These are phyloP conservation scores for Amniataba percoides DNA, from an alignment of 2,797 vertebrate species.

Conservation along the genomic window DNA sequence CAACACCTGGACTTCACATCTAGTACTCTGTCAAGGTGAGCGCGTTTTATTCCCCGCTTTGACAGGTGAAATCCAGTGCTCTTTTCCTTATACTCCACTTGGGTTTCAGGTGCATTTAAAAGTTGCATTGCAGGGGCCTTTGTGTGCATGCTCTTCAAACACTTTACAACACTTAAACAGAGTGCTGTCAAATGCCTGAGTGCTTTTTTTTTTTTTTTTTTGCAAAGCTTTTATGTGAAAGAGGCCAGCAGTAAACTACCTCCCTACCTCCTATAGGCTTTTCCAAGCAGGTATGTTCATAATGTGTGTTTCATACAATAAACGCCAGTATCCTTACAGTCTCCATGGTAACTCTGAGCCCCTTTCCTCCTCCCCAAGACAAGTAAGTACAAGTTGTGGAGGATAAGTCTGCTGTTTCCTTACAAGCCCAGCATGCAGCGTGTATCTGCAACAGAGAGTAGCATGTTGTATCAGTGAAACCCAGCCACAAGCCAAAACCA, in stretches of 20 bases:
- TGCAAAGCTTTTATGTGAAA: conserved; percentile 17
- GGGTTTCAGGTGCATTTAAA: neutral
- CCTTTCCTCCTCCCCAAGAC: conserved; percentile 24
- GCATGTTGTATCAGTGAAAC: neutral
- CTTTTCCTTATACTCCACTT: neutral
- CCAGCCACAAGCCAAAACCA: conserved; percentile 9
- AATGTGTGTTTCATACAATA: conserved; percentile 16
- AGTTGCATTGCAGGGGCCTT: neutral
- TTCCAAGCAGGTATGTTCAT: neutral
- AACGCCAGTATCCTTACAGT: conserved; percentile 52
- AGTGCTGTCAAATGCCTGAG: neutral
- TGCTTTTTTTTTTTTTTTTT: neutral
- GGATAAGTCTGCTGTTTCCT: neutral
- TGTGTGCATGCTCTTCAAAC: neutral
- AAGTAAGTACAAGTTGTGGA: conserved; percentile 43
- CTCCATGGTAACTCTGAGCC: conserved; percentile 70
- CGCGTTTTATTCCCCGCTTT: conserved; percentile 4
- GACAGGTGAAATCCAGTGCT: neutral
- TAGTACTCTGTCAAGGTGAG: conserved; percentile 72
- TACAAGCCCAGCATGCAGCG: neutral
- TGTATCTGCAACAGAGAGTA: neutral
- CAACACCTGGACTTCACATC: conserved; percentile 44
- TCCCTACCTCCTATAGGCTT: neutral
- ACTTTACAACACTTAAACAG: neutral
- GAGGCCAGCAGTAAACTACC: conserved; percentile 2